Conservation (phyloP, 1,140 invertebrate species). For the Dendroctonus valens region DNA sequence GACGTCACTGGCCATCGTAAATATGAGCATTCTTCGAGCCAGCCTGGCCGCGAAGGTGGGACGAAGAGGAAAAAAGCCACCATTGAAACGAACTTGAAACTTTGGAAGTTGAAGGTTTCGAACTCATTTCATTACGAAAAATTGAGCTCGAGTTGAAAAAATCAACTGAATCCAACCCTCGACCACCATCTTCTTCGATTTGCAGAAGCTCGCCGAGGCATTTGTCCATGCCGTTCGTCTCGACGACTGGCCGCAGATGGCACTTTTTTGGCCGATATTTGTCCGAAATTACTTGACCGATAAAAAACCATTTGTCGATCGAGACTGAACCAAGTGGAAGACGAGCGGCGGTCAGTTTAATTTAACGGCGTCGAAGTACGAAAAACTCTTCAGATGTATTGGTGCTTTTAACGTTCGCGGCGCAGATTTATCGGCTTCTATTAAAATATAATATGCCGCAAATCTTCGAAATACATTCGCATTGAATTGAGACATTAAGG, state of each 20-base stretch:
- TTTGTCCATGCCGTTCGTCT: slow-evolving; percentile 7
- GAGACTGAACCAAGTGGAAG: neutral
- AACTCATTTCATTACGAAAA: too few relatives aligned
- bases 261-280: slow-evolving; percentile 23
- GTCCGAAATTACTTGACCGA: slow-evolving; percentile 16
- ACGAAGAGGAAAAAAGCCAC: too few relatives aligned
- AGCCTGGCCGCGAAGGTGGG: too few relatives aligned
- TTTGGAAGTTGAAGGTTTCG: too few relatives aligned
- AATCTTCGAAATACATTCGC: slow-evolving; percentile 4
- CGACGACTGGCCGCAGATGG: slow-evolving; percentile 10
- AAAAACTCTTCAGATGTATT: slow-evolving; percentile 17
- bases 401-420: slow-evolving; percentile 10
- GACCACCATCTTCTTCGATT: slow-evolving; percentile 8
- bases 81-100: neutral
- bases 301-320: slow-evolving; percentile 19
- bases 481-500: slow-evolving; percentile 12
- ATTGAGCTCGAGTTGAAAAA: too few relatives aligned
- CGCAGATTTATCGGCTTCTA: slow-evolving; percentile 3
- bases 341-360: slow-evolving; percentile 16
- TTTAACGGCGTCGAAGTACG: slow-evolving; percentile 13
- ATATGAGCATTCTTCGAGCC: neutral
- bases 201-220: slow-evolving; percentile 16
- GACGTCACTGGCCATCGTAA: slow-evolving; percentile 17
- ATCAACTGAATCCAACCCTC: neutral
- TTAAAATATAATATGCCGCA: slow-evolving; percentile 22